phyloP scores from a whole-genome alignment of 2,113 vertebrate species.

The Turnix velox region DNA sequence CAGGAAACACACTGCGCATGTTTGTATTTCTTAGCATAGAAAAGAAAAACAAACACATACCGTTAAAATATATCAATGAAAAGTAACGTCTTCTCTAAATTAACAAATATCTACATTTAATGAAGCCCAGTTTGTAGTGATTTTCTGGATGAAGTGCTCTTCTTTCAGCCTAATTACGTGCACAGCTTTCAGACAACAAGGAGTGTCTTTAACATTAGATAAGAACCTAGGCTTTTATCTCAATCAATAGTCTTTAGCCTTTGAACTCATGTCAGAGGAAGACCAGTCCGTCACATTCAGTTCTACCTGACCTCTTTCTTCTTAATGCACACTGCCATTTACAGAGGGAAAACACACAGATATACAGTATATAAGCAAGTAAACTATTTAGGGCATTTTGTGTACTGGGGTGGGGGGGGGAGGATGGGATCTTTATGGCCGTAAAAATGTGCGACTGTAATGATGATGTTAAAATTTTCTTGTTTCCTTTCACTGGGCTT shows the following conservation, averaged over 20 bases:
- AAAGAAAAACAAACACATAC: slow-evolving; percentile 58
- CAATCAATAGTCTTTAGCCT: slow-evolving; percentile 87
- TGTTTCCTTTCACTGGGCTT: slow-evolving; percentile 84
- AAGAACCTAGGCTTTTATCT: slow-evolving; percentile 82
- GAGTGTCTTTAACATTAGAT: slow-evolving; percentile 81
- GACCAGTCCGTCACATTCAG: slow-evolving; percentile 74
- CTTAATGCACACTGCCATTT: slow-evolving; percentile 73
- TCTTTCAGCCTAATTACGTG: slow-evolving; percentile 77
- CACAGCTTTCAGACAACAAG: slow-evolving; percentile 77
- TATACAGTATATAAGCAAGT: slow-evolving; percentile 34
- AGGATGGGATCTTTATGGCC: slow-evolving; percentile 62
- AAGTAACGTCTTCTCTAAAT: slow-evolving; percentile 75
- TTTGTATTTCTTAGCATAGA: slow-evolving; percentile 68
- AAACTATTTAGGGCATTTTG: slow-evolving; percentile 43
- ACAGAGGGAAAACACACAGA: slow-evolving; percentile 64
- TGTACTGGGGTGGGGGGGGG: background rate
- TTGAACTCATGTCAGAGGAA: slow-evolving; percentile 78
- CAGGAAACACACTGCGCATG: slow-evolving; percentile 21
- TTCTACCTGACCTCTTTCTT: slow-evolving; percentile 79
- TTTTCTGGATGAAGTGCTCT: slow-evolving; percentile 73
- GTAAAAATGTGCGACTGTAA: slow-evolving; percentile 83
- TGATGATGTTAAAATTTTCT: slow-evolving; percentile 91
- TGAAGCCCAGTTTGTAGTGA: slow-evolving; percentile 72
- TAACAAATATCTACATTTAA: slow-evolving; percentile 76
- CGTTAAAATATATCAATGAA: slow-evolving; percentile 74